Conservation (phyloP, 2,113 vertebrate species). For the Notechis scutatus region DNA sequence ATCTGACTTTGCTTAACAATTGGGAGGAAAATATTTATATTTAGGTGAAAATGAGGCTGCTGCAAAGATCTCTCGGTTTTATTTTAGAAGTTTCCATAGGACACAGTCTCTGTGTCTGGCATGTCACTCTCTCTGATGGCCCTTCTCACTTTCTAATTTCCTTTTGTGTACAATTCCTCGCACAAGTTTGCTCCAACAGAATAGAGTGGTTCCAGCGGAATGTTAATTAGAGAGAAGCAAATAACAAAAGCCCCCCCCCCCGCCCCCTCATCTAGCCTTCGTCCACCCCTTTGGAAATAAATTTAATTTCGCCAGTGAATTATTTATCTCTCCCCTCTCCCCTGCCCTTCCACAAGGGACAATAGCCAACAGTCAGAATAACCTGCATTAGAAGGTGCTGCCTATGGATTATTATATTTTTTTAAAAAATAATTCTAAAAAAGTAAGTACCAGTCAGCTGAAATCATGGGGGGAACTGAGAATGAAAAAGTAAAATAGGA, state of each 20-base stretch:
- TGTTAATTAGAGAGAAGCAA: constrained; percentile 66
- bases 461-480: neutral
- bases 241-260: constrained; percentile 42
- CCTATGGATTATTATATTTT: constrained; percentile 33
- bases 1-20: neutral
- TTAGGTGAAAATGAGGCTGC: constrained; percentile 20
- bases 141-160: neutral
- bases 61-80: constrained; percentile 18
- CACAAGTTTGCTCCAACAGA: constrained; percentile 56
- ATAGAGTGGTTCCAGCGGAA: constrained; percentile 49
- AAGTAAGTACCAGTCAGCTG: neutral
- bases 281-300: constrained; percentile 48
- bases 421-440: neutral
- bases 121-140: constrained; percentile 28
- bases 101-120: neutral
- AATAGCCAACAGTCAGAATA: constrained; percentile 52
- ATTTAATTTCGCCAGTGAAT: constrained; percentile 59
- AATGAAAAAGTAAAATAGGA: neutral
- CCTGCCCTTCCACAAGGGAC: constrained; percentile 10
- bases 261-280: constrained; percentile 41
- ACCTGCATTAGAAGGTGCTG: constrained; percentile 36
- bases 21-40: neutral
- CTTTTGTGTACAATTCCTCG: neutral
- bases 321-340: constrained; percentile 15
- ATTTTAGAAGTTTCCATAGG: constrained; percentile 13